phyloP scores from a whole-genome alignment of 2,113 vertebrate genomes.

The Petrocephalus zakoni region DNA sequence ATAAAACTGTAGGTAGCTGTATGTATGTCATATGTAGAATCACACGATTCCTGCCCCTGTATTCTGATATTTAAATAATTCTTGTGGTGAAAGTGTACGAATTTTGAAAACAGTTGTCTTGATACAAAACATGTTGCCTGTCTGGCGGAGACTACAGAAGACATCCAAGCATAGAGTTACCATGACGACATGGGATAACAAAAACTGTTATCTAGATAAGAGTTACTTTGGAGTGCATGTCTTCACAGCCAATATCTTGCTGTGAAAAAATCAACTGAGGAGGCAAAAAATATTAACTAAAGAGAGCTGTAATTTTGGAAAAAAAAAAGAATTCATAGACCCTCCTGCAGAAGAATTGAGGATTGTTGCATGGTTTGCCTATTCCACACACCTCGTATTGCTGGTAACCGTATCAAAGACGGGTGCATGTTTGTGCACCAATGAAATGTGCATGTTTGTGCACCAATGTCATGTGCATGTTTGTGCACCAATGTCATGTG shows the following conservation, averaged over 20 bases:
- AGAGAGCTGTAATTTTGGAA: background rate
- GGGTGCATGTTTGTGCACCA: background rate
- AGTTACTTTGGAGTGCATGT: background rate
- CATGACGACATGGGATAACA: background rate
- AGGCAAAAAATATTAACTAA: background rate
- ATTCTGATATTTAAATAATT: too few species aligned
- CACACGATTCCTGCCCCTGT: too few species aligned
- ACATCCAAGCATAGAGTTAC: too few species aligned
- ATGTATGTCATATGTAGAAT: too few species aligned
- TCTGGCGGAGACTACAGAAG: too few species aligned
- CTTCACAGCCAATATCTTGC: background rate
- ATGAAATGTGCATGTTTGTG: background rate
- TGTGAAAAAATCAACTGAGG: background rate
- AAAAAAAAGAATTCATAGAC: background rate
- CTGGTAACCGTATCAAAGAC: background rate
- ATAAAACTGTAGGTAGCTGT: too few species aligned
- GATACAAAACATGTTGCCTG: too few species aligned
- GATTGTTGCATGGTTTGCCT: background rate
- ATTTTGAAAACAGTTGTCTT: too few species aligned
- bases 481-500: background rate
- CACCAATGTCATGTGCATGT: background rate
- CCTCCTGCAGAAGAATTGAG: background rate
- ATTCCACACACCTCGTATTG: background rate
- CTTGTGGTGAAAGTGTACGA: too few species aligned
- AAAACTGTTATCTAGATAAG: background rate